A percentile compares a stretch with the other conserved stretches of the same genome.
These are phyloP conservation scores for Eupithecia pulchellata DNA, from an alignment of 2,888 invertebrate species.

Conservation along the genomic window DNA sequence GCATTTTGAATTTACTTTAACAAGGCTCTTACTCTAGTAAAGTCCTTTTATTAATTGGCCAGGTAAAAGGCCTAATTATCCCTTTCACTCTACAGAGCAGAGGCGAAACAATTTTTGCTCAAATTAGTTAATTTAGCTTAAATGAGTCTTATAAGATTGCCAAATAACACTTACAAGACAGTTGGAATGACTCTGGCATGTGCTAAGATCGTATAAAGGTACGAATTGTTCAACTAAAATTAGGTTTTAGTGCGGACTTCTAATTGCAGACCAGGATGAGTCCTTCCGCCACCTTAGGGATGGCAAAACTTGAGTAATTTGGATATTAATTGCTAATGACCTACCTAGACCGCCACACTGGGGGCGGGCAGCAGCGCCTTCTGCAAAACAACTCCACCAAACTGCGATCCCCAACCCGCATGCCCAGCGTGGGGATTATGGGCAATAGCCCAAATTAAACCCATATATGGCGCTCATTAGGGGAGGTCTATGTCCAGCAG, in stretches of 20 bases:
- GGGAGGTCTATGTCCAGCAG: too few species aligned
- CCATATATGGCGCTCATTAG: too few species aligned
- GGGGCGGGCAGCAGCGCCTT: too few species aligned
- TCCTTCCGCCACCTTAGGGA: not conserved
- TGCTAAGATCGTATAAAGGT: constrained; percentile 48
- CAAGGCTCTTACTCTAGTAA: not conserved
- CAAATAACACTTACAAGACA: constrained; percentile 55
- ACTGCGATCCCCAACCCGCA: too few species aligned
- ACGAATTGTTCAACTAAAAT: constrained; percentile 45
- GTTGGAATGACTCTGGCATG: constrained; percentile 52
- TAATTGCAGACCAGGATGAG: not conserved
- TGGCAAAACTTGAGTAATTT: not conserved
- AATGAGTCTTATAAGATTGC: constrained; percentile 21
- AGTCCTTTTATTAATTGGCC: constrained; percentile 14
- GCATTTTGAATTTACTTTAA: not conserved
- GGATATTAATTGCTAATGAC: not conserved
- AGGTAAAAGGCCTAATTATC: constrained; percentile 21
- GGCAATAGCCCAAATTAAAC: too few species aligned
- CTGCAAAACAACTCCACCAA: too few species aligned
- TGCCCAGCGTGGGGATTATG: too few species aligned
- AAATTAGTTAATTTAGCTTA: constrained; percentile 62
- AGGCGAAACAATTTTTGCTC: constrained; percentile 54
- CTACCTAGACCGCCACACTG: too few species aligned
- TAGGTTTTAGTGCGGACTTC: constrained; percentile 13
- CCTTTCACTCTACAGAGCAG: constrained; percentile 16